Base-by-base conservation (phyloP, 2,797 vertebrate genomes). In the Calcarius lapponicus region DNA sequence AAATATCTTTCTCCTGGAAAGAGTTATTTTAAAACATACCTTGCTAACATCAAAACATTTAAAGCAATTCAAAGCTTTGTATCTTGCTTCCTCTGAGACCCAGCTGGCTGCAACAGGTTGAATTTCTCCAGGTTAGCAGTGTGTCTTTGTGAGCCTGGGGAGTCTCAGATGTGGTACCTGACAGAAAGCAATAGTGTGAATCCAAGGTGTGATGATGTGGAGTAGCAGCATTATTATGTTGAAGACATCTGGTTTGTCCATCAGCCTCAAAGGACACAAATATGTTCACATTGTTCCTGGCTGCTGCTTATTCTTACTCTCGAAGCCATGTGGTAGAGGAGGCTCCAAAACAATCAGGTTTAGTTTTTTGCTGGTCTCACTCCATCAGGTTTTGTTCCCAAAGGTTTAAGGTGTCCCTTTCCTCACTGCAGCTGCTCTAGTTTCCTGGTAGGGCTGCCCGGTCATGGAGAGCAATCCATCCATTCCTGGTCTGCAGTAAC, bases 231-330 rank as follows among this genome's bases (percentile, higher is more conserved):
- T 73, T 50, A 19, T 22, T 22, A 13, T 8, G 5, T 48, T 38
- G 54, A 47, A 72, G 54, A 26, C 4, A 29, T 21, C 57, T 57
- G 18, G 17, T 61, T 61, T 70, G 34, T 60, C n/a, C 18, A 3
- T 48, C 12, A 25, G 16, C 31, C 53, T 53, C n/a, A 29, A 34
- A 22, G 25, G 15, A 67, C 11, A 47, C 31, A 71, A 25, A 45
- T 5, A 7, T 38, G 8, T 40, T 65, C 42, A 17, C 0, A 0
- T 34, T 1, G 0, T 28, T 85, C 40, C 43, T 70, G 20, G 31
- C 22, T 60, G 43, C 31, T 80, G 54, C 15, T 69, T 31, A 7
- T 51, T 60, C 26, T 4, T 4, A 1, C 3, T 17, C 9, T 34
- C 43, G 22, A 62, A 91, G 40, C 17, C 20, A 7, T 34, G 31